Evolutionary conservation across 1,140 invertebrate species (phyloP).

Genomic region (Dendrolimus kikuchii): DNA sequence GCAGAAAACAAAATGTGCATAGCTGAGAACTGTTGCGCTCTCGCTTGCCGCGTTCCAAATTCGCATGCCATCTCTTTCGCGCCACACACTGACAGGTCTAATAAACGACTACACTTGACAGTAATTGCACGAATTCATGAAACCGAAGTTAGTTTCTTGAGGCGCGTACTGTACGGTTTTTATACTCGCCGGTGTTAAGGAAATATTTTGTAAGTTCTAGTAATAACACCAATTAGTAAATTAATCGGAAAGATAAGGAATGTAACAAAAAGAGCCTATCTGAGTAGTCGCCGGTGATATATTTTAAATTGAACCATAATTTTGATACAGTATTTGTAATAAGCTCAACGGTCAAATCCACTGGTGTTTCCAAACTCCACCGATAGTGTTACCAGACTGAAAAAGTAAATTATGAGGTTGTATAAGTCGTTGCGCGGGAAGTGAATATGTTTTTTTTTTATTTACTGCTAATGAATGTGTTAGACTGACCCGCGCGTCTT

Average conservation of each 20-base stretch:
- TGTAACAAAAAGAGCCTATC: no score
- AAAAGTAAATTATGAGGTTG: constrained; percentile 9
- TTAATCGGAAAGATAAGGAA: background rate
- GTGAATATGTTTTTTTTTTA: constrained; percentile 9
- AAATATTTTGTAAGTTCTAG: background rate
- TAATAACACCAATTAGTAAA: background rate
- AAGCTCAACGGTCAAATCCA: constrained; percentile 5
- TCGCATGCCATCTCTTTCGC: no score
- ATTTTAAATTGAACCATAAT: background rate
- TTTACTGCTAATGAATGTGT: constrained; percentile 19
- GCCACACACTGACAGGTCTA: no score
- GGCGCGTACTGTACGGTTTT: no score
- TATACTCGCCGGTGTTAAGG: background rate
- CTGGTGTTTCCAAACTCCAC: constrained; percentile 14
- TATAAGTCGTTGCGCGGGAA: constrained; percentile 9
- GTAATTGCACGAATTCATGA: no score
- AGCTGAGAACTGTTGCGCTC: no score
- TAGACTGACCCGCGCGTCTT: constrained; percentile 25
- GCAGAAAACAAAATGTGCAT: no score
- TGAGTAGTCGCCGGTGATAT: no score
- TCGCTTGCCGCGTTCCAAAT: no score
- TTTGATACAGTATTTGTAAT: background rate
- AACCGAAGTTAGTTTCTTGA: no score
- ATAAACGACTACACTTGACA: no score
- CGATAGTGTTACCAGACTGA: constrained; percentile 21